A percentile compares a stretch with the other conserved stretches of the same genome.
Conservation (phyloP, 2,113 vertebrate genomes). For the Neoarius graeffei region DNA sequence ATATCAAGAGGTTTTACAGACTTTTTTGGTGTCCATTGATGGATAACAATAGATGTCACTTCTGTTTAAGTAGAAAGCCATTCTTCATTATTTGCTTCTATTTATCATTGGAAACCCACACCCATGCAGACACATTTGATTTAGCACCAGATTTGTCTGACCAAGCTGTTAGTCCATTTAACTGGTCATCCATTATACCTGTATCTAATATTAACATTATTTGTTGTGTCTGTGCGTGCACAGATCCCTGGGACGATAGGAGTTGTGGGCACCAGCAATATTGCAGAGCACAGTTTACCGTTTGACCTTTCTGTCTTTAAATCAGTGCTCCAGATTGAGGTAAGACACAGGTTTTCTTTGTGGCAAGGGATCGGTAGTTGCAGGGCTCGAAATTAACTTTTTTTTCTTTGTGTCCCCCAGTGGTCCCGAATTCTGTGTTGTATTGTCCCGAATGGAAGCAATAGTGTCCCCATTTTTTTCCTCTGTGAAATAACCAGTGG, state of each 20-base stretch:
- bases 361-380: too few species aligned
- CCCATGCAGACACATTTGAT: not conserved
- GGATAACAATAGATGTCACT: too few species aligned
- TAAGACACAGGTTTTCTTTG: conserved; percentile 55
- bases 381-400: too few species aligned
- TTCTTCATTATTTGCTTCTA: not conserved
- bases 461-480: too few species aligned
- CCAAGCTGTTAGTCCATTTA: not conserved
- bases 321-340: conserved; percentile 93
- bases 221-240: not conserved
- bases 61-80: not conserved
- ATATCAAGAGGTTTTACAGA: not conserved
- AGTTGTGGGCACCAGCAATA: conserved; percentile 90
- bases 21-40: not conserved
- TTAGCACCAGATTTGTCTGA: not conserved
- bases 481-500: too few species aligned
- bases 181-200: too few species aligned
- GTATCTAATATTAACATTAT: not conserved
- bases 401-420: too few species aligned
- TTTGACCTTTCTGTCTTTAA: conserved; percentile 96
- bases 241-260: conserved; percentile 87
- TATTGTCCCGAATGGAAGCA: too few species aligned
- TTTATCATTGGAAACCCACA: not conserved
- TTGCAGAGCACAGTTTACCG: conserved; percentile 84
- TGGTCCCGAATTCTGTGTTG: too few species aligned